Evolutionary conservation across 1,140 invertebrate species (phyloP), one percentile per base, ranked within the genome.

Genomic region (Drosophila persimilis): DNA sequence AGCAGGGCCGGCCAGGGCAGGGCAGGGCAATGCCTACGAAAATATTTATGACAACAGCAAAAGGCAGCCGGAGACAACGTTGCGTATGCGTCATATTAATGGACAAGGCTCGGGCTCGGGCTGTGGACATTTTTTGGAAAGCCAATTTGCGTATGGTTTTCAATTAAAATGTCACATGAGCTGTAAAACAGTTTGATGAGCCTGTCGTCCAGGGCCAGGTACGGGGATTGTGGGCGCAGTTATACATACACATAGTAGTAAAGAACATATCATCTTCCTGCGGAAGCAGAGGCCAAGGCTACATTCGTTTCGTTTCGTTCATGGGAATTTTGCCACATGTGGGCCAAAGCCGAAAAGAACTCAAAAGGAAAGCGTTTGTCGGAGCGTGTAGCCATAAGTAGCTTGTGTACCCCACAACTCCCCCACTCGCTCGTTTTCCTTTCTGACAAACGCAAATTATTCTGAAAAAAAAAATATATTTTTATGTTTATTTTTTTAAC

Each of bases 91-190:
- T 64, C 20, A 64, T 64, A 73, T 80, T 67, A 81, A 81, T 63
- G 55, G 70, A 54, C 43, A 50, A 52, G 54, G 22, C 44, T 46
- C 22, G 26, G 54, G 22, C 44, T 46, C 22, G 26, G 20, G 35
- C 64, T n/a, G 20, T 24, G 43, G 60, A 46, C 8, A 39, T 46
- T 73, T 73, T 73, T 52, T 52, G 61, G 53, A 57, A 56, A 64
- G 35, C 47, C 63, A 74, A 74, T 74, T 79, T 70, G 60, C 45
- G 52, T 53, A 51, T 63, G 51, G 48, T 29, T 60, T 84, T 76
- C 75, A 84, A 84, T 76, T 79, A 80, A 83, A 80, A 62, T 62
- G 59, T 59, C 66, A 83, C 56, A 74, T 46, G 35, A 62, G 35
- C 47, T 70, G 69, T 51, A 48, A 43, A 73, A 65, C 47, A 70